phyloP scores from a whole-genome alignment of 2,797 vertebrate species.

The Phylloscopus collybita region DNA sequence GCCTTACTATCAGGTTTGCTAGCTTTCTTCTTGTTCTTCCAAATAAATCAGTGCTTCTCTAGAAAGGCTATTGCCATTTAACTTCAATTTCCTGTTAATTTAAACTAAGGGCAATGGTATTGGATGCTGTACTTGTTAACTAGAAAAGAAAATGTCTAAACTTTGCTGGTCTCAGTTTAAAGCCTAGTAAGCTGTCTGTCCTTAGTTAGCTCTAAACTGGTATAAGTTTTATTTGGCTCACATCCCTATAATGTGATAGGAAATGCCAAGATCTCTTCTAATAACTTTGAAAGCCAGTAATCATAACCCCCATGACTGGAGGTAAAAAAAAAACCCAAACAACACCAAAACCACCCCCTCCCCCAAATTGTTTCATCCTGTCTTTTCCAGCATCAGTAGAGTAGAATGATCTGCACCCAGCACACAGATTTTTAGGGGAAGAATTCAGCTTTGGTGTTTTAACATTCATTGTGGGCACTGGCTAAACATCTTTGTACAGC shows the following conservation, averaged over 20 bases:
- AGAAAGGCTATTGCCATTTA: conserved; percentile 24
- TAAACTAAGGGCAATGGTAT: not conserved
- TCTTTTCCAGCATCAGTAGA: not conserved
- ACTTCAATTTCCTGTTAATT: conserved; percentile 30
- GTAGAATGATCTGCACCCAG: not conserved
- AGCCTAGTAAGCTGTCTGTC: not conserved
- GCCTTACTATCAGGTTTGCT: not conserved
- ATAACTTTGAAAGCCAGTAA: not conserved
- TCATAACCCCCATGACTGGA: not conserved
- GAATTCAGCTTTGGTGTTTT: not conserved
- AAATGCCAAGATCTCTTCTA: conserved; percentile 27
- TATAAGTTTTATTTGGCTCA: conserved; percentile 21
- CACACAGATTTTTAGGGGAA: not conserved
- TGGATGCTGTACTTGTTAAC: not conserved
- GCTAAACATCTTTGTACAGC: not conserved
- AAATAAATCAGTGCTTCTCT: conserved; percentile 21
- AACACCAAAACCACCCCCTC: not conserved
- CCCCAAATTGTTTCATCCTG: not conserved
- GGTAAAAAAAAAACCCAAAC: not conserved
- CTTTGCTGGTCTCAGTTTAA: not conserved
- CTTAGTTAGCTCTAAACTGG: not conserved
- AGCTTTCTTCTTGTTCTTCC: not conserved
- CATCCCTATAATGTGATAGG: not conserved
- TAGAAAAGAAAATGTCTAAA: not conserved
- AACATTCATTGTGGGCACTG: not conserved